Percentiles rank a stretch among this genome's conserved stretches.
These are phyloP conservation scores for Crematogaster levior DNA, from an alignment of 2,888 invertebrate genomes.

Conservation along the genomic window DNA sequence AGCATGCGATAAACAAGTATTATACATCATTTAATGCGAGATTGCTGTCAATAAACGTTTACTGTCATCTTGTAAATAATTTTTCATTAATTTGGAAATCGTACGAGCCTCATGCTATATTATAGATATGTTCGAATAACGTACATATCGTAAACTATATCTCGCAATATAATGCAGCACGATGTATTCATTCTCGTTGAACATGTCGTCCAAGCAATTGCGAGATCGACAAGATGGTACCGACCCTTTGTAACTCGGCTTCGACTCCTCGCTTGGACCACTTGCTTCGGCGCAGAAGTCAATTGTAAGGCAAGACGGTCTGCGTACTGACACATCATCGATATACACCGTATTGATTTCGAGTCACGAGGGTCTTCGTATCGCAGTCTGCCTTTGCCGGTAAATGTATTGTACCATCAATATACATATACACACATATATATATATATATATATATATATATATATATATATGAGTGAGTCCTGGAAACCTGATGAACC, in stretches of 20 bases:
- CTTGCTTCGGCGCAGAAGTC: conserved; percentile 62
- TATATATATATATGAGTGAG: conserved; percentile 67
- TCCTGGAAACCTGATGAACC: too few relatives aligned
- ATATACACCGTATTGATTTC: conserved; percentile 71
- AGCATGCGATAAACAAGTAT: too few relatives aligned
- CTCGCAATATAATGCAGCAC: conserved; percentile 18
- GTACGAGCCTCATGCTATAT: background rate
- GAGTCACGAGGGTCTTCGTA: conserved; percentile 66
- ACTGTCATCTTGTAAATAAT: conserved; percentile 7
- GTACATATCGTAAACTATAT: background rate
- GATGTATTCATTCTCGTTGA: background rate
- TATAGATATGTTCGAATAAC: background rate
- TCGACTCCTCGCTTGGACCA: conserved; percentile 38
- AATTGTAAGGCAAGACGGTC: conserved; percentile 64
- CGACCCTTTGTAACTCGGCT: conserved; percentile 40
- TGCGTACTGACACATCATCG: conserved; percentile 69
- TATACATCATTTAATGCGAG: too few relatives aligned
- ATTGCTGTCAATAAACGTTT: background rate
- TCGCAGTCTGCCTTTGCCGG: conserved; percentile 60
- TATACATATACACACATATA: too few relatives aligned
- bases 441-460: too few relatives aligned
- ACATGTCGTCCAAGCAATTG: conserved; percentile 28
- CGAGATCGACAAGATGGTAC: conserved; percentile 47
- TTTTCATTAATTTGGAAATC: conserved; percentile 15
- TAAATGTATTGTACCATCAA: conserved; percentile 59